Evolutionary conservation across 2,888 invertebrate species (phyloP).

Genomic region (Phania funesta): DNA sequence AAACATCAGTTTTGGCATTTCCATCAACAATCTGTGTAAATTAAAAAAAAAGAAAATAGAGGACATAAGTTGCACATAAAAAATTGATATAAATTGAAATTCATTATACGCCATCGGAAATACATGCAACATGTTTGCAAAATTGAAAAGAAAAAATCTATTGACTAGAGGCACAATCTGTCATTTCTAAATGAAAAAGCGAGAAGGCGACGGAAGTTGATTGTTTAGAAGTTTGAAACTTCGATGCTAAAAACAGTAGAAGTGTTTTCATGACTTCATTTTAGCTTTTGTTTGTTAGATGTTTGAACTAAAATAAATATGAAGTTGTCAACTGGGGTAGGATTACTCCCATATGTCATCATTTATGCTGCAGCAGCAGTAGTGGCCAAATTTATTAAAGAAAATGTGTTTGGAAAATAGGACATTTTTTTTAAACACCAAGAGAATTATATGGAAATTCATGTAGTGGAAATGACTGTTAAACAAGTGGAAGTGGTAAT

Average conservation of each 20-base stretch:
- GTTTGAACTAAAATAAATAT: slow-evolving; percentile 49
- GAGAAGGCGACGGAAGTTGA: background rate
- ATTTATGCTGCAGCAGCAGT: slow-evolving; percentile 68
- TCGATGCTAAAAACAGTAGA: no score
- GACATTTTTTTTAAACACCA: background rate
- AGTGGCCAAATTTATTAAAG: slow-evolving; percentile 26
- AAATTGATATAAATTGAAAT: slow-evolving; percentile 61
- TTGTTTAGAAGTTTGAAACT: slow-evolving; percentile 1
- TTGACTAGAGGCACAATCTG: slow-evolving; percentile 26
- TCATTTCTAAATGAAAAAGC: background rate
- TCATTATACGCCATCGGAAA: slow-evolving; percentile 45
- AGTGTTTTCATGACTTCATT: background rate
- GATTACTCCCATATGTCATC: slow-evolving; percentile 72
- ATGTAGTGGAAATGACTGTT: background rate
- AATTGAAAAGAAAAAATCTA: slow-evolving; percentile 21
- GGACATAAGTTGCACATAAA: slow-evolving; percentile 20
- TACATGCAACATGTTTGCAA: slow-evolving; percentile 46
- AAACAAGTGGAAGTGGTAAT: slow-evolving; percentile 15
- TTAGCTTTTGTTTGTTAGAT: slow-evolving; percentile 19
- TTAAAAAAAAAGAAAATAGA: slow-evolving; percentile 10
- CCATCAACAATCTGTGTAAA: slow-evolving; percentile 91
- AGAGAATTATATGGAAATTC: background rate
- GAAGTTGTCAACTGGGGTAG: slow-evolving; percentile 46
- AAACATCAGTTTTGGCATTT: slow-evolving; percentile 93
- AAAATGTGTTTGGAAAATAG: background rate